These are phyloP conservation scores for Hermaeophaga mercurialis DNA, from an alignment of 2,888 invertebrate genomes.

Conservation along the genomic window DNA sequence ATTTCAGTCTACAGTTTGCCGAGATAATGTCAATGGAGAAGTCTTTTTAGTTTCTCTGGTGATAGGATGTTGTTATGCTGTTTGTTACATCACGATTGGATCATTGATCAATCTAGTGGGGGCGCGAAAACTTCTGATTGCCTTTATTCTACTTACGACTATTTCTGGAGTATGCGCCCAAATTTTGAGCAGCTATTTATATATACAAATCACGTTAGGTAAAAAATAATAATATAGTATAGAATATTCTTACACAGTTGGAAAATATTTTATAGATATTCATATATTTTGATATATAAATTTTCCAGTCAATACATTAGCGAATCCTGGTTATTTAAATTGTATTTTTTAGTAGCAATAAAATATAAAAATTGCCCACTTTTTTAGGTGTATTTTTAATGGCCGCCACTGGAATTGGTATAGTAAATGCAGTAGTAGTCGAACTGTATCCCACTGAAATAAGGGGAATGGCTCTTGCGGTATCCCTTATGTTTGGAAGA, in stretches of 20 bases:
- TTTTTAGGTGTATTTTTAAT: constrained; percentile 49
- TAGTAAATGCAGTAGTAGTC: constrained; percentile 54
- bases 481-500: constrained; percentile 61
- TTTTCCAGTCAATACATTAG: too few relatives aligned
- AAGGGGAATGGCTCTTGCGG: constrained; percentile 61
- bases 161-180: constrained; percentile 52
- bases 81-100: constrained; percentile 51
- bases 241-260: too few relatives aligned
- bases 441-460: constrained; percentile 56
- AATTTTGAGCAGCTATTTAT: constrained; percentile 34
- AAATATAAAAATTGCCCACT: too few relatives aligned
- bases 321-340: too few relatives aligned
- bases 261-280: too few relatives aligned
- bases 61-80: constrained; percentile 47
- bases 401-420: constrained; percentile 50
- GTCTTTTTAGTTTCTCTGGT: constrained; percentile 51
- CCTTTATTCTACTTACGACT: constrained; percentile 45
- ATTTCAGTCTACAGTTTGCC: constrained; percentile 41
- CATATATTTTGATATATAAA: too few relatives aligned
- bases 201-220: constrained; percentile 30
- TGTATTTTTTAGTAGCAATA: constrained; percentile 8
- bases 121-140: constrained; percentile 59
- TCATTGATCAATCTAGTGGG: constrained; percentile 59
- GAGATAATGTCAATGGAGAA: constrained; percentile 50
- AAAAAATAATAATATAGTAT: constrained; percentile 4